Evolutionary conservation across 2,888 invertebrate species (phyloP).

Genomic region (Spodoptera exigua): DNA sequence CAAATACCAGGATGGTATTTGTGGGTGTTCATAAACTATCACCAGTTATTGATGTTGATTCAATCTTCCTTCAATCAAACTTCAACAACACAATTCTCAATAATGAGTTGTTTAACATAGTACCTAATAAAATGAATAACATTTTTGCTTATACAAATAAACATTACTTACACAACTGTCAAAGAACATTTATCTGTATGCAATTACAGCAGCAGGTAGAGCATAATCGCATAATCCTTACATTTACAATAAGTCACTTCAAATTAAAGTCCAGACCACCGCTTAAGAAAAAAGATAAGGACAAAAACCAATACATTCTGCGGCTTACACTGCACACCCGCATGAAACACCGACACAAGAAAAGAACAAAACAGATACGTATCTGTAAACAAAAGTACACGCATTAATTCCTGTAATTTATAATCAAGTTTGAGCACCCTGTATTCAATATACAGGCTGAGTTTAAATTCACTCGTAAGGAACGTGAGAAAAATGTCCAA

Average conservation of each 20-base stretch:
- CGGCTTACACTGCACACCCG: conserved; percentile 31
- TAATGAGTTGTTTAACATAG: too few species aligned
- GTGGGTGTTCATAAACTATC: too few species aligned
- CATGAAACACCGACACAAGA: conserved; percentile 46
- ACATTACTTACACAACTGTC: too few species aligned
- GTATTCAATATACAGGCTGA: conserved; percentile 48
- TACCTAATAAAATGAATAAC: too few species aligned
- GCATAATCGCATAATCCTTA: not conserved
- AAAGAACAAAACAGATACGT: conserved; percentile 50
- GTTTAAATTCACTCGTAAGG: conserved; percentile 51
- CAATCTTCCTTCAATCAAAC: too few species aligned
- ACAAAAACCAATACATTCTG: conserved; percentile 19
- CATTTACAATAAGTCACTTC: conserved; percentile 10
- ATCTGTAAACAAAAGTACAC: conserved; percentile 64
- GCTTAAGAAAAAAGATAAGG: conserved; percentile 6
- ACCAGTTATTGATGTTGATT: too few species aligned
- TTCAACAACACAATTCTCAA: too few species aligned
- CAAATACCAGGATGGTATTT: too few species aligned
- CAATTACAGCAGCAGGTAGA: too few species aligned
- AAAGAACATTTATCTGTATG: too few species aligned
- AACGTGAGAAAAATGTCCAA: conserved; percentile 53
- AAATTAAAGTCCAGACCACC: conserved; percentile 18
- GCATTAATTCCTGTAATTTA: conserved; percentile 70
- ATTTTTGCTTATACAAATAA: too few species aligned
- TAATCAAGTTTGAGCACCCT: conserved; percentile 59